Evolutionary conservation across 1,140 invertebrate species (phyloP).

Genomic region (Pogonognathellus flavescens): DNA sequence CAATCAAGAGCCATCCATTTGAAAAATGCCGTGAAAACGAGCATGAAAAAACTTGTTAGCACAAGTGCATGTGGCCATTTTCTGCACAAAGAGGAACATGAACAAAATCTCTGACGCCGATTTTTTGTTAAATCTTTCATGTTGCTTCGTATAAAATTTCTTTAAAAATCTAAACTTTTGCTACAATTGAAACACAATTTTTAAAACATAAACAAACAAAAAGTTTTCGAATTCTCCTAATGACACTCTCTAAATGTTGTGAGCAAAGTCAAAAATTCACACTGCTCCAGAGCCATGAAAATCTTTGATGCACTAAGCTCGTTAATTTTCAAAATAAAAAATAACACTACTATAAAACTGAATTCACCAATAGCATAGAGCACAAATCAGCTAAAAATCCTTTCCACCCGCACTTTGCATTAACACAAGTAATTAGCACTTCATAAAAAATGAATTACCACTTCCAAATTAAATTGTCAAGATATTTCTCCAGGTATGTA

Average conservation of each 20-base stretch:
- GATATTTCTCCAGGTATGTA: no score
- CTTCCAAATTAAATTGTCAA: no score
- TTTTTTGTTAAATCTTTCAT: conserved; percentile 43
- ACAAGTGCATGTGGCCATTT: conserved; percentile 42
- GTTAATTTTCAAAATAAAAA: no score
- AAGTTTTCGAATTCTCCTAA: neutral
- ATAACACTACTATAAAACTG: no score
- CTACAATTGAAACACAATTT: no score
- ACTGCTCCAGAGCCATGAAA: conserved; percentile 20
- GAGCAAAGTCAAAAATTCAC: conserved; percentile 22
- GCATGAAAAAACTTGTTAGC: conserved; percentile 37
- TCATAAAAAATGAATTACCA: no score
- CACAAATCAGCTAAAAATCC: no score
- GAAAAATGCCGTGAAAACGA: conserved; percentile 55
- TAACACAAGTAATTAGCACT: no score
- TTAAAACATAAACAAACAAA: no score
- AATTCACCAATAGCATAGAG: no score
- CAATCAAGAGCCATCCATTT: conserved; percentile 59
- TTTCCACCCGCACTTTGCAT: no score
- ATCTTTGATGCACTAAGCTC: neutral
- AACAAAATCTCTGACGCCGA: neutral
- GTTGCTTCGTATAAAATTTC: neutral
- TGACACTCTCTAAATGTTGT: conserved; percentile 23
- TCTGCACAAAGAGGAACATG: conserved; percentile 20
- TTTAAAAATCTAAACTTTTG: neutral